Percentiles rank a stretch among this genome's conserved stretches.
These are phyloP conservation scores for Apostichopus leukothele DNA, from an alignment of 53 echinoderm and acorn worm genomes.

Conservation along the genomic window DNA sequence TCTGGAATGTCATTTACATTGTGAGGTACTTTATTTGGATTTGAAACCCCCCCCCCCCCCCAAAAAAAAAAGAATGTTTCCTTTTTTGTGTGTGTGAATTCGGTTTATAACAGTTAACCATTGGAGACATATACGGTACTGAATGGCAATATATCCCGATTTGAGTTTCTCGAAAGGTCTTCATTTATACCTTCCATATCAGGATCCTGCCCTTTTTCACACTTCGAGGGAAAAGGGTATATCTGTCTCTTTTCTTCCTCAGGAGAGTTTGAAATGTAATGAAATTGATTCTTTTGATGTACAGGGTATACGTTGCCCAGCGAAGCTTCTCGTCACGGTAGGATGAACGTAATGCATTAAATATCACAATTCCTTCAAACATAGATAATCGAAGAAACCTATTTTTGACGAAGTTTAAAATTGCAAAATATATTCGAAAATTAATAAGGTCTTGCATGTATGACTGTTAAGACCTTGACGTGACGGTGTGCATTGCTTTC, in stretches of 20 bases:
- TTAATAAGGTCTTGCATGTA: neutral
- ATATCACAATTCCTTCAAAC: neutral
- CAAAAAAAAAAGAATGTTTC: too few relatives aligned
- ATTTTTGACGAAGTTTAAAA: neutral
- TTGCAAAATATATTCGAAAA: neutral
- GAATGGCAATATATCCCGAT: too few relatives aligned
- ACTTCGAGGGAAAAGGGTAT: constrained; percentile 14
- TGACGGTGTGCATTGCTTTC: too few relatives aligned
- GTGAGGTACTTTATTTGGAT: too few relatives aligned
- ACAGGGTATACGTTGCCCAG: constrained; percentile 1
- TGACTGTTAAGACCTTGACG: too few relatives aligned
- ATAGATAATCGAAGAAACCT: neutral
- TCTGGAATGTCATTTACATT: too few relatives aligned
- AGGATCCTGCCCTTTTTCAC: constrained; percentile 27
- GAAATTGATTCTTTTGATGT: constrained; percentile 30
- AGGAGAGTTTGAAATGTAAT: constrained; percentile 15
- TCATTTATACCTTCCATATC: neutral
- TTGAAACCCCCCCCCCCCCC: too few relatives aligned
- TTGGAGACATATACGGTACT: too few relatives aligned
- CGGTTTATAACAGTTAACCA: too few relatives aligned
- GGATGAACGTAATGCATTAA: constrained; percentile 28
- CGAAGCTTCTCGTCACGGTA: neutral
- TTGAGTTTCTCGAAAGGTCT: too few relatives aligned
- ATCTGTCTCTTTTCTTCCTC: constrained; percentile 19
- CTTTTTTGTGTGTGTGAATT: too few relatives aligned